Evolutionary conservation across 2,113 vertebrate species (phyloP).

Genomic region (Eulacestoma nigropectus): DNA sequence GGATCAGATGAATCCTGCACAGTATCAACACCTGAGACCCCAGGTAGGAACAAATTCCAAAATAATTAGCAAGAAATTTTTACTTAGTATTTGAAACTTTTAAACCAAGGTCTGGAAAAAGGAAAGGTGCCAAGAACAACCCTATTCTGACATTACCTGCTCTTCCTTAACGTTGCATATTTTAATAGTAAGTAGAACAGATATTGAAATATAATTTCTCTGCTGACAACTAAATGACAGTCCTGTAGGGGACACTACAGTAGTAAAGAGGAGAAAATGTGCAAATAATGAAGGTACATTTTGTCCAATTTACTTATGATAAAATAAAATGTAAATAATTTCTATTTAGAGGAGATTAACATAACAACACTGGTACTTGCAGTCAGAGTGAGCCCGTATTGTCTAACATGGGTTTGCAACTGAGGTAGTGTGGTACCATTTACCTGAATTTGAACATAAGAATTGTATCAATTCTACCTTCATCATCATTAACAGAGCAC

Average conservation of each 20-base stretch:
- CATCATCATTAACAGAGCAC: slow-evolving; percentile 18
- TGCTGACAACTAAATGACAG: not conserved
- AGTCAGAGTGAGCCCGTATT: slow-evolving; percentile 6
- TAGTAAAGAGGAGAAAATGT: slow-evolving; percentile 32
- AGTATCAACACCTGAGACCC: not conserved
- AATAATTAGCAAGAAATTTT: not conserved
- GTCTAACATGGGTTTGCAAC: slow-evolving; percentile 1
- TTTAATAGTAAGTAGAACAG: not conserved
- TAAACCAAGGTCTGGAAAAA: not conserved
- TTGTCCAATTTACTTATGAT: slow-evolving; percentile 31
- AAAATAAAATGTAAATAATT: slow-evolving; percentile 65
- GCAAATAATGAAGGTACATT: slow-evolving; percentile 24
- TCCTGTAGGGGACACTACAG: slow-evolving; percentile 8
- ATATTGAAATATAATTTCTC: slow-evolving; percentile 24
- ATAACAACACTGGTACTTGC: not conserved
- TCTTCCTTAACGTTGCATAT: not conserved
- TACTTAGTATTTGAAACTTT: not conserved
- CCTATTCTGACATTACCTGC: slow-evolving; percentile 13
- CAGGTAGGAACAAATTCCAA: not conserved
- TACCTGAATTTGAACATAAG: slow-evolving; percentile 35
- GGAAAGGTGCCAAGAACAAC: not conserved
- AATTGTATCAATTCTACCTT: slow-evolving; percentile 25
- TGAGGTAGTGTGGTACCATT: not conserved
- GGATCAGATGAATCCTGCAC: not conserved
- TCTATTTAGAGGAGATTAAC: slow-evolving; percentile 46